Evolutionary conservation across 2,113 vertebrate species (phyloP).

Genomic region (Microtus richardsoni): DNA sequence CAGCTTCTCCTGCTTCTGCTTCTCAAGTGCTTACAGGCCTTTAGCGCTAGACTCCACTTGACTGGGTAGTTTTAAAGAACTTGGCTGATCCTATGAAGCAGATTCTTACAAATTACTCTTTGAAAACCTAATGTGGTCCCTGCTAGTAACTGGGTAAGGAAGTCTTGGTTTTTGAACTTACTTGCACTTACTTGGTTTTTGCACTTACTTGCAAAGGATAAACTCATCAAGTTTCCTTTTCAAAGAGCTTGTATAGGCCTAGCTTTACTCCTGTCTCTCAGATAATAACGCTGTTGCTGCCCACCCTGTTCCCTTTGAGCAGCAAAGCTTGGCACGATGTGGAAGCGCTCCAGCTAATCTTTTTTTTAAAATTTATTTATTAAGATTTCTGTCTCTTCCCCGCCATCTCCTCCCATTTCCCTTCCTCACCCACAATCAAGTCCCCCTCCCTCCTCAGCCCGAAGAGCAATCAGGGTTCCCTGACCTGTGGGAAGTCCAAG

Average conservation of each 20-base stretch:
- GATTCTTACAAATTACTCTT: neutral
- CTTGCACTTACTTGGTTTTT: too few species aligned
- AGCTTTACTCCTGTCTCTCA: neutral
- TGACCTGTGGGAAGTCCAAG: too few species aligned
- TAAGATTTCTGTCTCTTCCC: too few species aligned
- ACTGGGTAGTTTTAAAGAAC: neutral
- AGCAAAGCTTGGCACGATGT: neutral
- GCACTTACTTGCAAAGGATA: neutral
- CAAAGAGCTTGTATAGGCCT: neutral
- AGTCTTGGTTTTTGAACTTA: neutral
- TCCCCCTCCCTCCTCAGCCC: too few species aligned
- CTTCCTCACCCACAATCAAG: too few species aligned
- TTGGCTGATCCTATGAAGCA: neutral
- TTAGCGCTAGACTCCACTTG: neutral
- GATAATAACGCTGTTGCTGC: neutral
- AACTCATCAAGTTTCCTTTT: conserved; percentile 9
- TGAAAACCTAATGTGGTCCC: neutral
- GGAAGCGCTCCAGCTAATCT: neutral
- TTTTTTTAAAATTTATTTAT: too few species aligned
- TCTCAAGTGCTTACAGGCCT: neutral
- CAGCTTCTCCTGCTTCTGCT: neutral
- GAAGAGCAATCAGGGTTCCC: too few species aligned
- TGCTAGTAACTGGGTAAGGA: neutral
- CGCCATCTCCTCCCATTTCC: too few species aligned
- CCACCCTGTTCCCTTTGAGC: neutral